A percentile compares a stretch with the other conserved stretches of the same genome.
phyloP scores from a whole-genome alignment of 2,797 vertebrate genomes.

The Phalanger gymnotis region DNA sequence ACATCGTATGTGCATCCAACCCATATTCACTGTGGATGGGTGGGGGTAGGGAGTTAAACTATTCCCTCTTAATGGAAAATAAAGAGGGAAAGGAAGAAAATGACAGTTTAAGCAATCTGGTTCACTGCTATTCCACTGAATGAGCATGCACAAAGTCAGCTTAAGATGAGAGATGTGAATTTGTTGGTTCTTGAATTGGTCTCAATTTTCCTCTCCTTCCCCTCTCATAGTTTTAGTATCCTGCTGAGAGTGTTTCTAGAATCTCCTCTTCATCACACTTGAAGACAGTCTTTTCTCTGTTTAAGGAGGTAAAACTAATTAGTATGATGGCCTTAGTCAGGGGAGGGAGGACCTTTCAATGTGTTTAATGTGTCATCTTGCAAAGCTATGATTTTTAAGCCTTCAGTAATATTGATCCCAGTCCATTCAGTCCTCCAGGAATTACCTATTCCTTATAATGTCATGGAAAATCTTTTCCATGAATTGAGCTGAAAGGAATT shows the following conservation, averaged over 20 bases:
- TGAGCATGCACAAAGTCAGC: background rate
- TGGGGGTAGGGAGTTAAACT: background rate
- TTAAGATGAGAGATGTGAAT: background rate
- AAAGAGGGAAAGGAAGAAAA: background rate
- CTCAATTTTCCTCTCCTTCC: background rate
- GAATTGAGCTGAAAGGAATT: background rate
- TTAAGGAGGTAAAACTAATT: background rate
- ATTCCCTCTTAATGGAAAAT: background rate
- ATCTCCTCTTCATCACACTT: background rate
- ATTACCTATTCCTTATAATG: background rate
- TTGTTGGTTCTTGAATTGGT: background rate
- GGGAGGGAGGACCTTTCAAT: background rate
- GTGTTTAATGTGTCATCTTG: background rate
- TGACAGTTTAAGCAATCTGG: background rate
- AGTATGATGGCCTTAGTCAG: background rate
- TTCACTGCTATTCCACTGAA: background rate
- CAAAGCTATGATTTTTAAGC: background rate
- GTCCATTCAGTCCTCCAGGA: background rate
- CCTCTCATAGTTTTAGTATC: background rate
- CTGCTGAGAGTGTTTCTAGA: background rate
- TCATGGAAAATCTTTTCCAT: background rate
- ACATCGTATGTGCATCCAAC: background rate
- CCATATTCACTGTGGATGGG: background rate
- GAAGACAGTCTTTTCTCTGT: background rate
- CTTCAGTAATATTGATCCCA: background rate